Evolutionary conservation across 2,113 vertebrate species (phyloP), one percentile per base, ranked within the genome.

Genomic region (Ramphastos sulfuratus): DNA sequence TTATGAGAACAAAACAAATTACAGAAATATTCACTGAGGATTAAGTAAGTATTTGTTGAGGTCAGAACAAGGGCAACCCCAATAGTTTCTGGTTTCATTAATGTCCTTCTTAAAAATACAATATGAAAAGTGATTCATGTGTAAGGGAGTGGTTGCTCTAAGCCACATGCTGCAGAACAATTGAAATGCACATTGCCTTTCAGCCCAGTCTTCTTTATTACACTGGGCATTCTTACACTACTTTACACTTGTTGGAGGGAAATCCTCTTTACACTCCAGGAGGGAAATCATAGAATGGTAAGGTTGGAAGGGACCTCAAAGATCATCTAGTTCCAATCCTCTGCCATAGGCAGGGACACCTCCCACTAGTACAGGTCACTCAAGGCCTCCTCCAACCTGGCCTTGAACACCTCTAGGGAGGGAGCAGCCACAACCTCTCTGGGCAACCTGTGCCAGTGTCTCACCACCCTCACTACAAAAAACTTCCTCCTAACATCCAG

Each of bases 261-360:
- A n/a, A n/a, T n/a, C n/a, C n/a, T n/a, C n/a, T n/a, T n/a, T 59
- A 81, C 70, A 91, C 37, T 86, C 90, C 76, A 75, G 87, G 39
- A 96, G 79, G 69, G 37, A 37, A 37, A 37, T 37, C 37, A 37
- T 37, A 37, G 37, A 37, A 37, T 37, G n/a, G n/a, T n/a, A n/a
- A n/a, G n/a, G n/a, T n/a, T n/a, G n/a, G n/a, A n/a, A n/a, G n/a
- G n/a, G n/a, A n/a, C n/a, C n/a, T n/a, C n/a, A n/a, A n/a, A n/a
- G n/a, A n/a, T n/a, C n/a, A n/a, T n/a, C n/a, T n/a, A n/a, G n/a
- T n/a, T n/a, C n/a, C n/a, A n/a, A n/a, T n/a, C n/a, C n/a, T n/a
- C n/a, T n/a, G n/a, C n/a, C n/a, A n/a, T n/a, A n/a, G n/a, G n/a
- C n/a, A n/a, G n/a, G n/a, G n/a, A n/a, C n/a, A n/a, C n/a, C n/a